Percentiles rank a stretch among this genome's conserved stretches.
Evolutionary conservation across 2,113 vertebrate species (phyloP).

Genomic region (Hippocampus mohnikei): DNA sequence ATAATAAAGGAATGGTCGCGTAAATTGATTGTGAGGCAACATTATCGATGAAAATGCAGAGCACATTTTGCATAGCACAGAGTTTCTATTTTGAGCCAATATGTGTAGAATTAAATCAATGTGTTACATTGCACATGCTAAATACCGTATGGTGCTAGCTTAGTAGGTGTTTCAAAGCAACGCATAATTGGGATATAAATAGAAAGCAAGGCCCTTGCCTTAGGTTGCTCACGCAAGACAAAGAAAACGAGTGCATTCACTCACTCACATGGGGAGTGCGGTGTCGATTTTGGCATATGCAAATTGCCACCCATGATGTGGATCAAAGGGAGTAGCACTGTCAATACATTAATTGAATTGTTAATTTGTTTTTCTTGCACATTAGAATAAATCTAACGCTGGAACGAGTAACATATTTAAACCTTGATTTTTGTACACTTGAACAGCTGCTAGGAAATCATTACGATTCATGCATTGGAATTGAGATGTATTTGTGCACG

Average conservation of each 20-base stretch:
- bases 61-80: slow-evolving; percentile 8
- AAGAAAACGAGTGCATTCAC: slow-evolving; percentile 28
- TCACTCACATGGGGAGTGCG: slow-evolving; percentile 26
- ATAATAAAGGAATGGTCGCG: background rate
- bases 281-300: slow-evolving; percentile 31
- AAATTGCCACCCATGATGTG: slow-evolving; percentile 32
- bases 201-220: slow-evolving; percentile 28
- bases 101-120: slow-evolving; percentile 12
- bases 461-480: background rate
- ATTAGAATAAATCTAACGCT: background rate
- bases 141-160: slow-evolving; percentile 28
- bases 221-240: slow-evolving; percentile 32
- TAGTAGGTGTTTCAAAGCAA: slow-evolving; percentile 37
- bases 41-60: slow-evolving; percentile 14
- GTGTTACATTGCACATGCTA: slow-evolving; percentile 26
- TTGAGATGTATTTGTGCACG: slow-evolving; percentile 30
- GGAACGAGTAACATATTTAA: background rate
- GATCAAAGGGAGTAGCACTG: slow-evolving; percentile 7
- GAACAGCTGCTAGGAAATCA: background rate
- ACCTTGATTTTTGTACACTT: background rate
- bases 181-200: slow-evolving; percentile 36
- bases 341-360: slow-evolving; percentile 23
- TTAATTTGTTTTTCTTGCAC: slow-evolving; percentile 22
- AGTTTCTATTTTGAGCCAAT: slow-evolving; percentile 23
- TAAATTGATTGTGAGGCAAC: background rate